A percentile compares a stretch with the other conserved stretches of the same genome.
These are phyloP conservation scores for Solenodon paradoxus DNA, from an alignment of 2,113 vertebrate species.

Conservation along the genomic window DNA sequence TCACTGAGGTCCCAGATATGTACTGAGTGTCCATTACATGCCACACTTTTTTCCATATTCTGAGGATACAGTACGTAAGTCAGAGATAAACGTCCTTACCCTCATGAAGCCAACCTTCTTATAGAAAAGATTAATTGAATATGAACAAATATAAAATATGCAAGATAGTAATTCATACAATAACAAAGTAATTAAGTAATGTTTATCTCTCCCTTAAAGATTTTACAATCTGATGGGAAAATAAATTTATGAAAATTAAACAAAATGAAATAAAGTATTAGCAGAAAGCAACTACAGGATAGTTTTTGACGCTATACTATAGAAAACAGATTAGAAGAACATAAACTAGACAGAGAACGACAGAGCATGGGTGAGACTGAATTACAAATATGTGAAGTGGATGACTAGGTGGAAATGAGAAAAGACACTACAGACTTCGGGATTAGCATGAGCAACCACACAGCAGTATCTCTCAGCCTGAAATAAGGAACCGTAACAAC, in stretches of 20 bases:
- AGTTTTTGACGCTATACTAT: no score
- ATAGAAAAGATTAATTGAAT: not conserved
- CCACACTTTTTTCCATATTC: not conserved
- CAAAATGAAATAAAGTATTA: not conserved
- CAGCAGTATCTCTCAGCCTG: no score
- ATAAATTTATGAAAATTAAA: not conserved
- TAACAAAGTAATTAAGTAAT: not conserved
- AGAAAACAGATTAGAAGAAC: not conserved
- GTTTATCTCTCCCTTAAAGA: not conserved
- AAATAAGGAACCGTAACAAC: not conserved
- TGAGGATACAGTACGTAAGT: not conserved
- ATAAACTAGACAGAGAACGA: not conserved
- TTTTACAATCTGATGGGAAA: not conserved
- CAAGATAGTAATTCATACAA: not conserved
- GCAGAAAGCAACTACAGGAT: not conserved
- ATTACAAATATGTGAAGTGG: not conserved
- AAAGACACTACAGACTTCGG: accelerated
- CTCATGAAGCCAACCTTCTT: not conserved
- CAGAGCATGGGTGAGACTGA: not conserved
- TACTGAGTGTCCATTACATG: not conserved
- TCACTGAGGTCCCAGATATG: not conserved
- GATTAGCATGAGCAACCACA: not conserved
- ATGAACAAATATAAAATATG: not conserved
- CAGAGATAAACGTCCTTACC: not conserved
- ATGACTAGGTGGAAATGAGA: not conserved